Conservation (phyloP, 2,797 vertebrate genomes). For the Nothura maculosa region DNA sequence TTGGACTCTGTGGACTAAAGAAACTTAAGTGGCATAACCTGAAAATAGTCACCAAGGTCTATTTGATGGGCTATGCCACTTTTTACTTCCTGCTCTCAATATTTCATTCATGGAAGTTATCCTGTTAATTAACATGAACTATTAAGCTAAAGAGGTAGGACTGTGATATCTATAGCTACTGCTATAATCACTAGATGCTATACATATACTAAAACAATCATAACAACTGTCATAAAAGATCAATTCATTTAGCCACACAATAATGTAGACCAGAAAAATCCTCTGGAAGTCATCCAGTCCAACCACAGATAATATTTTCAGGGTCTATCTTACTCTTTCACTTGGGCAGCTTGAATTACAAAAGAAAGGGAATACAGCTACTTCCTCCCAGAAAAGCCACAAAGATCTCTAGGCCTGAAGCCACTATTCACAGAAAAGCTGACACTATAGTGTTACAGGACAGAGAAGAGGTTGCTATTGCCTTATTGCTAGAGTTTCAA, state of each 20-base stretch:
- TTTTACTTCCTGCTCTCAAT: neutral
- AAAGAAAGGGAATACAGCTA: neutral
- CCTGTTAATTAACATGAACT: neutral
- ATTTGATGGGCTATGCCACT: neutral
- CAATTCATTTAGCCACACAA: neutral
- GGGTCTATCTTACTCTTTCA: neutral
- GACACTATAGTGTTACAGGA: rapidly evolving
- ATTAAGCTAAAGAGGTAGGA: neutral
- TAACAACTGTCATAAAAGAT: neutral
- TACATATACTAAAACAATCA: neutral
- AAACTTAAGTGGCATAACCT: neutral
- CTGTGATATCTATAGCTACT: neutral
- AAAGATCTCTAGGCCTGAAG: neutral
- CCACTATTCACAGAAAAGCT: neutral
- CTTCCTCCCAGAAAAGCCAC: neutral
- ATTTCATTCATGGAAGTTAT: neutral
- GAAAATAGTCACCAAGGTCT: neutral
- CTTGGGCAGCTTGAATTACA: neutral
- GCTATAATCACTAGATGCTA: neutral
- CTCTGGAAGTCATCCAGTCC: neutral
- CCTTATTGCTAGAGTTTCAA: neutral
- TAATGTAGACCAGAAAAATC: neutral
- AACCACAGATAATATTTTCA: neutral
- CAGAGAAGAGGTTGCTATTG: neutral
- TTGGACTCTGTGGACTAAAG: neutral